Conservation (phyloP, 2,888 invertebrate species). For the Leucoma salicis region DNA sequence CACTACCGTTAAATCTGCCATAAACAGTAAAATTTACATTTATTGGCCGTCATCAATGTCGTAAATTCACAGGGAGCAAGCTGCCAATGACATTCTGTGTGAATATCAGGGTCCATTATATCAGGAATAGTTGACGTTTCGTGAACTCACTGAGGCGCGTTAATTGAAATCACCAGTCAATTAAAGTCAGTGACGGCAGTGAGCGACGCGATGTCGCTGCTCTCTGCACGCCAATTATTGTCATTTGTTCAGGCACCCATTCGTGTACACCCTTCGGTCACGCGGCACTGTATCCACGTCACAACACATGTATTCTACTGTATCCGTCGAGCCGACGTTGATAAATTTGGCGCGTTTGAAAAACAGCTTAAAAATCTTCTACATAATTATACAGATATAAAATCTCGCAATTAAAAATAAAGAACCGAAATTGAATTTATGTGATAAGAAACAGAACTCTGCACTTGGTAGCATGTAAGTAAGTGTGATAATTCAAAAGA, state of each 20-base stretch:
- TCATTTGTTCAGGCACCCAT: conserved; percentile 61
- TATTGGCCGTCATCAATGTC: conserved; percentile 76
- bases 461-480: conserved; percentile 65
- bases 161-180: conserved; percentile 76
- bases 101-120: conserved; percentile 68
- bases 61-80: conserved; percentile 72
- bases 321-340: conserved; percentile 12
- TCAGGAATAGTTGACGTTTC: conserved; percentile 57
- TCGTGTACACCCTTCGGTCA: conserved; percentile 44
- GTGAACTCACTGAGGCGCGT: conserved; percentile 64
- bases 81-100: conserved; percentile 77
- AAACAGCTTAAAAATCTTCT: conserved; percentile 13
- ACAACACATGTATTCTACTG: conserved; percentile 23
- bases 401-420: conserved; percentile 38
- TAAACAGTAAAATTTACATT: conserved; percentile 82
- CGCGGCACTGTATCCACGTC: conserved; percentile 25
- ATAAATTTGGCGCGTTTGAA: conserved; percentile 14
- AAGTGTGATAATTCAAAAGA: conserved; percentile 72
- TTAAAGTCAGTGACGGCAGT: conserved; percentile 60
- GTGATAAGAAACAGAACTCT: conserved; percentile 72
- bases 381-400: conserved; percentile 17
- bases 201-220: conserved; percentile 50
- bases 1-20: conserved; percentile 76
- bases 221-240: conserved; percentile 65
- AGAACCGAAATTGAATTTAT: conserved; percentile 54